phyloP scores from a whole-genome alignment of 2,888 invertebrate genomes.

The Lithophane ornitopus region DNA sequence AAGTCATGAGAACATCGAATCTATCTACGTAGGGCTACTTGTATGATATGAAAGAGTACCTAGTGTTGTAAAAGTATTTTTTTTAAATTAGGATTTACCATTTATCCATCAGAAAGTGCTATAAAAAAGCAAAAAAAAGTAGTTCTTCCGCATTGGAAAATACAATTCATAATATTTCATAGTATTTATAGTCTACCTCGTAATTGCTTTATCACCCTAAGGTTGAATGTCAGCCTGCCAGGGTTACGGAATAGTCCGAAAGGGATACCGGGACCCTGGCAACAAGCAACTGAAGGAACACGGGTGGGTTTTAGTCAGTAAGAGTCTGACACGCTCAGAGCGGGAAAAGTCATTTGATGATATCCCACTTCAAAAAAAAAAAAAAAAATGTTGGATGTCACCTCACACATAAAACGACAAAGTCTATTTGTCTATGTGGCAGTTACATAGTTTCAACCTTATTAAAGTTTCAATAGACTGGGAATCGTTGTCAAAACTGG shows the following conservation, averaged over 20 bases:
- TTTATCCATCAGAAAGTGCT: neutral
- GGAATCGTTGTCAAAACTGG: neutral
- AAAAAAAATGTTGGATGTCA: too few species aligned
- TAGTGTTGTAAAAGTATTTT: too few species aligned
- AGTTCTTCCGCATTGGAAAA: constrained; percentile 5
- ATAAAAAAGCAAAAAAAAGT: neutral
- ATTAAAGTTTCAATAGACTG: neutral
- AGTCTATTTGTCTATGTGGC: neutral
- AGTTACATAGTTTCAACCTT: neutral
- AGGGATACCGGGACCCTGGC: too few species aligned
- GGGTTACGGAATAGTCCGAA: too few species aligned
- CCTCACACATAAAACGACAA: too few species aligned
- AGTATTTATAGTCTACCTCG: neutral
- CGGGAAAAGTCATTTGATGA: too few species aligned
- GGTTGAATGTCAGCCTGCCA: too few species aligned
- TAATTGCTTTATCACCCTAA: neutral
- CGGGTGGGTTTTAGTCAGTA: too few species aligned
- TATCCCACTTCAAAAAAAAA: too few species aligned
- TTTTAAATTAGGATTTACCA: neutral
- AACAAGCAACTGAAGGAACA: too few species aligned
- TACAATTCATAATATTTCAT: neutral
- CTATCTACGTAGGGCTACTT: neutral
- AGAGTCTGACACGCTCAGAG: too few species aligned
- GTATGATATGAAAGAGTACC: neutral
- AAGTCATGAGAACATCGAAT: neutral